Conservation (phyloP, 2,113 vertebrate species). For the Nothoprocta perdicaria region DNA sequence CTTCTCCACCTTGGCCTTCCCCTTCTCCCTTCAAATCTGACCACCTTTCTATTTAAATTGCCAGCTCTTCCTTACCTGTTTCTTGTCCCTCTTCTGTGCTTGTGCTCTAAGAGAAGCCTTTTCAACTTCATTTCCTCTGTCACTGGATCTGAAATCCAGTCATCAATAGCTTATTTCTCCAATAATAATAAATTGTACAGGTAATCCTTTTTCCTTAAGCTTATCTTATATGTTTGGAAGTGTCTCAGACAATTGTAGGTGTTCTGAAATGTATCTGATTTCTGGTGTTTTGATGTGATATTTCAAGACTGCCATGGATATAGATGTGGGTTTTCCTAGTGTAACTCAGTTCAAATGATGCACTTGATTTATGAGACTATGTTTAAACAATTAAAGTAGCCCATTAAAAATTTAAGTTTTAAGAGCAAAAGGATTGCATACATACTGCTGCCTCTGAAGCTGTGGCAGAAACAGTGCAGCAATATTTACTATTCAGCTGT, state of each 20-base stretch:
- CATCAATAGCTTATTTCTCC: slow-evolving; percentile 52
- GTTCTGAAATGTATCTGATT: neutral
- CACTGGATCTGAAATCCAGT: slow-evolving; percentile 56
- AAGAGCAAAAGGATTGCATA: fast-evolving
- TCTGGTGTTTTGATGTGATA: neutral
- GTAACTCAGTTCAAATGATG: neutral
- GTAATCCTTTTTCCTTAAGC: slow-evolving; percentile 50
- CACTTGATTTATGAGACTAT: neutral
- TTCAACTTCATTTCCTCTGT: slow-evolving; percentile 56
- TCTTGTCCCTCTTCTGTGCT: slow-evolving; percentile 31
- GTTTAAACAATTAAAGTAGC: neutral
- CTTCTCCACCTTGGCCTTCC: slow-evolving; percentile 52
- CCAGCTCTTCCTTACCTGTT: neutral
- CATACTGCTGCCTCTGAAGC: neutral
- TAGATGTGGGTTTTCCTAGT: neutral
- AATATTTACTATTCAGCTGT: neutral
- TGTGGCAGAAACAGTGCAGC: neutral
- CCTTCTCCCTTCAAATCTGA: slow-evolving; percentile 27
- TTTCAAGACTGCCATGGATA: neutral
- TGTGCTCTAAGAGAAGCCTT: slow-evolving; percentile 55
- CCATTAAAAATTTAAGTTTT: neutral
- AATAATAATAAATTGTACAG: slow-evolving; percentile 47
- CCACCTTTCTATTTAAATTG: slow-evolving; percentile 40
- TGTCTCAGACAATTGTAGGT: neutral
- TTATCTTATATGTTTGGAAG: slow-evolving; percentile 24